Percentiles rank a stretch among this genome's conserved stretches.
Evolutionary conservation across 2,888 invertebrate species (phyloP).

Genomic region (Cryptus armator): DNA sequence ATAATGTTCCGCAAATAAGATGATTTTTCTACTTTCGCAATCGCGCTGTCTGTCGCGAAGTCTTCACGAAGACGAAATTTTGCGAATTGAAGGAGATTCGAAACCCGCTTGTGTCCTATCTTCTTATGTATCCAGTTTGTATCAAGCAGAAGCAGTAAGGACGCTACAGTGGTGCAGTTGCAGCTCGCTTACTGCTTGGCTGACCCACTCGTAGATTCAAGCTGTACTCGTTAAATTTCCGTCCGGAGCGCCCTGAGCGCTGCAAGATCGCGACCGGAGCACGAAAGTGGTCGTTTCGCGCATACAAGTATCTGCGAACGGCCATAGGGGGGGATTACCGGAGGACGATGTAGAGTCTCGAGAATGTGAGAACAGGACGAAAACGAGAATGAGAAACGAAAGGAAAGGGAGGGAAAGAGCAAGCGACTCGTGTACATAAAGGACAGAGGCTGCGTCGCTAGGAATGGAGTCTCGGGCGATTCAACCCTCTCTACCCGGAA

Average conservation of each 20-base stretch:
- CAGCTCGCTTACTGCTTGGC: constrained; percentile 39
- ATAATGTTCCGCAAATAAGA: neutral
- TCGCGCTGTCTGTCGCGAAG: neutral
- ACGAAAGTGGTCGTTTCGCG: constrained; percentile 69
- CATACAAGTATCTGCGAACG: constrained; percentile 67
- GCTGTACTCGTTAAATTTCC: constrained; percentile 69
- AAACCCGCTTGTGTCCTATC: neutral
- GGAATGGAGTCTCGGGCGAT: constrained; percentile 64
- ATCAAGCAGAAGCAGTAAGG: neutral
- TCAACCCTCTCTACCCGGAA: constrained; percentile 68
- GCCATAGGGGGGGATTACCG: neutral
- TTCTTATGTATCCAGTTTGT: constrained; percentile 11
- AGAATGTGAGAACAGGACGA: constrained; percentile 51
- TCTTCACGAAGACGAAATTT: neutral
- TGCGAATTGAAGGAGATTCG: neutral
- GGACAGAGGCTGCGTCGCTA: constrained; percentile 51
- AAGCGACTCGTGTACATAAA: constrained; percentile 30
- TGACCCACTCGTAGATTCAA: constrained; percentile 67
- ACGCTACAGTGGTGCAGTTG: neutral
- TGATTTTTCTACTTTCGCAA: neutral
- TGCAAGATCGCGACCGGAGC: constrained; percentile 67
- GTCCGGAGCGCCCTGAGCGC: constrained; percentile 63
- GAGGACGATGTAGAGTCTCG: constrained; percentile 49
- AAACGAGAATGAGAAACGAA: constrained; percentile 32
- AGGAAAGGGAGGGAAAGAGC: constrained; percentile 27